Percentiles rank a stretch among this genome's conserved stretches.
Evolutionary conservation across 2,888 invertebrate genomes (phyloP).

Genomic region (Idaea straminata): DNA sequence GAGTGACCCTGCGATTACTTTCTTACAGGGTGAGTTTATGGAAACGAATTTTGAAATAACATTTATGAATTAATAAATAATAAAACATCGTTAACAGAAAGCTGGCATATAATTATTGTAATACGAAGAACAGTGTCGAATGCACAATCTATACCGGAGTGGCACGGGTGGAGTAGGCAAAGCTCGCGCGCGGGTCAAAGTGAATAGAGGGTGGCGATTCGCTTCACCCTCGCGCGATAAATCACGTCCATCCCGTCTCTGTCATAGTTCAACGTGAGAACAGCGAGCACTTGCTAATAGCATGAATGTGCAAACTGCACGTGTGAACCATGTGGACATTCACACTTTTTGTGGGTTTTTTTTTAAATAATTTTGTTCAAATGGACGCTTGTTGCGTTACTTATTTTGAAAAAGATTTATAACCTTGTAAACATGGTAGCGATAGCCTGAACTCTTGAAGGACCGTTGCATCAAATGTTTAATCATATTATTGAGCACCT

Average conservation of each 20-base stretch:
- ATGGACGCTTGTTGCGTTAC: background rate
- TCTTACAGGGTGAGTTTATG: too few species aligned
- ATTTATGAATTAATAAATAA: too few species aligned
- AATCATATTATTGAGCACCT: too few species aligned
- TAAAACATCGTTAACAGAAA: too few species aligned
- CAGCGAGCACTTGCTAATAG: constrained; percentile 43
- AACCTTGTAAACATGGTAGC: too few species aligned
- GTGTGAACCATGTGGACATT: constrained; percentile 38
- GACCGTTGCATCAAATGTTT: too few species aligned
- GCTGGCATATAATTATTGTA: too few species aligned
- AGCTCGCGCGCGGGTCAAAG: constrained; percentile 12
- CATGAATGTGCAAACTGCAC: constrained; percentile 30
- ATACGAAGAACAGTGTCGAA: constrained; percentile 16
- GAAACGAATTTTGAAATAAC: too few species aligned
- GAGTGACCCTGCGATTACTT: too few species aligned
- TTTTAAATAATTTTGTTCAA: constrained; percentile 13
- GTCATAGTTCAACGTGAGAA: constrained; percentile 62
- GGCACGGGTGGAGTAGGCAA: constrained; percentile 22
- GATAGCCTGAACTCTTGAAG: too few species aligned
- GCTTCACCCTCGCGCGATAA: constrained; percentile 47
- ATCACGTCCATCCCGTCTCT: constrained; percentile 44
- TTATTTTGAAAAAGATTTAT: background rate
- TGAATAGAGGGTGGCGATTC: constrained; percentile 31
- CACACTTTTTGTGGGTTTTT: constrained; percentile 28
- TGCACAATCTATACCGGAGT: constrained; percentile 17